These are phyloP conservation scores for Mungos mungo DNA, from an alignment of 2,113 vertebrate genomes.

Conservation along the genomic window DNA sequence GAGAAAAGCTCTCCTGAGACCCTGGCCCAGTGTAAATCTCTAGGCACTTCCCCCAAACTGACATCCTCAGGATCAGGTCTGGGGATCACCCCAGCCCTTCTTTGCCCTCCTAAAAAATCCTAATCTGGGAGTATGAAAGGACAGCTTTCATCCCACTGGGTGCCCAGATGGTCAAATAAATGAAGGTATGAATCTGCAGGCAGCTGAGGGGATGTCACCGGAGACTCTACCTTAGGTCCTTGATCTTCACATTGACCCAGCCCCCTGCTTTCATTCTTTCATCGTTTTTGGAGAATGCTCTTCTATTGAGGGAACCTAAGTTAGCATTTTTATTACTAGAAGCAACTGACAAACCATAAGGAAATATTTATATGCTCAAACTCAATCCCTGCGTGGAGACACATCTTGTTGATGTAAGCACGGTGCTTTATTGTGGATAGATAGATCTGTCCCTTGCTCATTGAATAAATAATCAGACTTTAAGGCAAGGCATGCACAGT, in stretches of 20 bases:
- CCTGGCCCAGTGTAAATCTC: neutral
- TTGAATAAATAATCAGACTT: constrained; percentile 27
- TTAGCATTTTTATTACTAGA: neutral
- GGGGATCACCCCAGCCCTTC: neutral
- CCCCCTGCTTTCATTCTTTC: neutral
- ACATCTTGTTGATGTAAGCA: neutral
- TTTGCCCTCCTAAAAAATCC: neutral
- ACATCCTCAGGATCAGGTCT: neutral
- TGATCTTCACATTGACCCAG: neutral
- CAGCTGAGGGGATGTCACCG: neutral
- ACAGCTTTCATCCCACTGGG: neutral
- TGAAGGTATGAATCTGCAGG: neutral
- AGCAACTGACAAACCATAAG: neutral
- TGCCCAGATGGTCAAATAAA: neutral
- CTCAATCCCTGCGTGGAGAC: neutral
- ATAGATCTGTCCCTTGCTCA: constrained; percentile 5
- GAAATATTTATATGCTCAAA: neutral
- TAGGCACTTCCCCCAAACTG: neutral
- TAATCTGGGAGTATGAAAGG: neutral
- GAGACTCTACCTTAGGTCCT: neutral
- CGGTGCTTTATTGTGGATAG: neutral
- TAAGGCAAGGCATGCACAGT: neutral
- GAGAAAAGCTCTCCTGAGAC: neutral
- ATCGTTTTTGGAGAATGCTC: constrained; percentile 27
- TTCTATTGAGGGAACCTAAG: neutral